phyloP scores from a whole-genome alignment of 2,113 vertebrate species.

The Paraplagusia blochii region DNA sequence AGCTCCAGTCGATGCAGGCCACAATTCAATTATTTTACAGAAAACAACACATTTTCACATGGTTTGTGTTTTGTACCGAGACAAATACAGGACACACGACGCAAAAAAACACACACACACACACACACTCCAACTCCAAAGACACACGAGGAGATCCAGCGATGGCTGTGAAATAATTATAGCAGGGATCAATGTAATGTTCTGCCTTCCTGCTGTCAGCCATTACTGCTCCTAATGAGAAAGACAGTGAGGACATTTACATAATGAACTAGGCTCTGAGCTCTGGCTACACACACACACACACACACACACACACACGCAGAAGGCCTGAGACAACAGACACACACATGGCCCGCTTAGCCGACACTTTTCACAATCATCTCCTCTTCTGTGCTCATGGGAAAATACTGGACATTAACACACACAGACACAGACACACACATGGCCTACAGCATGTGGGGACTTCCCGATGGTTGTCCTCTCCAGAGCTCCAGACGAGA shows the following conservation, averaged over 20 bases:
- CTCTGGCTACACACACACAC: slow-evolving; percentile 24
- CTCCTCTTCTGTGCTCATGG: slow-evolving; percentile 24
- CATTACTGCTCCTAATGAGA: slow-evolving; percentile 58
- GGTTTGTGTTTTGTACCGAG: slow-evolving; percentile 1
- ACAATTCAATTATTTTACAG: slow-evolving; percentile 5
- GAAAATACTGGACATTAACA: slow-evolving; percentile 20
- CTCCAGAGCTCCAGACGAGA: slow-evolving; percentile 12
- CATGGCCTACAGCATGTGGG: background rate
- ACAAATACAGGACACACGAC: too few relatives aligned
- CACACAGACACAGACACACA: slow-evolving; percentile 10
- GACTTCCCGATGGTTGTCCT: background rate
- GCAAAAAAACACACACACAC: background rate
- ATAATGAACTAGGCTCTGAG: slow-evolving; percentile 46
- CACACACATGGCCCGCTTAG: slow-evolving; percentile 33
- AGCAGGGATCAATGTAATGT: slow-evolving; percentile 50
- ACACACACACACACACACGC: slow-evolving; percentile 14
- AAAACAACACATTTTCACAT: background rate
- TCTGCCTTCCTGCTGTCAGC: slow-evolving; percentile 46
- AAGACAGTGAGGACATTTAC: slow-evolving; percentile 46
- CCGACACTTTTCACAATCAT: slow-evolving; percentile 36
- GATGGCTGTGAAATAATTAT: slow-evolving; percentile 47
- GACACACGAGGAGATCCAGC: slow-evolving; percentile 11
- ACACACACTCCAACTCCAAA: background rate
- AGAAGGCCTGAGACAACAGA: slow-evolving; percentile 3
- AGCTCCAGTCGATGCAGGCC: background rate